Base-by-base conservation (phyloP, 2,888 invertebrate genomes). In the Ischnura elegans region DNA sequence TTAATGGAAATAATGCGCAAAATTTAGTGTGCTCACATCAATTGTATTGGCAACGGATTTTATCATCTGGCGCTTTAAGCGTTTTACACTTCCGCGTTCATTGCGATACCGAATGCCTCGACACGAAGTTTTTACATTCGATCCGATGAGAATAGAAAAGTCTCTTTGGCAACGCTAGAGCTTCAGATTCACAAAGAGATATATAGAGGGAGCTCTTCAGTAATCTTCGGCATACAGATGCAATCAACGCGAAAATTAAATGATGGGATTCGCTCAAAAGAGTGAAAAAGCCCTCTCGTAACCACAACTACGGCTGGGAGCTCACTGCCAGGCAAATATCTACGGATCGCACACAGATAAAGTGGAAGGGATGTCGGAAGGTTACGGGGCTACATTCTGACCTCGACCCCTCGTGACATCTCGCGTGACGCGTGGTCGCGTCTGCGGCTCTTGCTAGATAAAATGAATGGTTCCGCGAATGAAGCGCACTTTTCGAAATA, bases 291-390 rank as follows among this genome's bases (percentile, higher is more conserved):
- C 76, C 76, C 76, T 76, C 76, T 76, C 76, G 29, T 36, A 10
- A 13, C 51, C 51, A 51, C 36, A 29, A 76, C 76, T 76, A 29
- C 76, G 16, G 76, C 36, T 76, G 10, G 76, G 76, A 36, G 13
- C 76, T 76, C 76, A 36, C 36, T 76, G 76, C 76, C 76, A 76
- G 76, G 36, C 76, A 29, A 76, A 76, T 29, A 76, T 76, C 76
- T 36, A 36, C 76, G 76, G 76, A 76, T 47, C 5, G 47, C 13
- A 47, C 47, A 29, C 66, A 76, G 76, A 76, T 76, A 76, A n/a
- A 76, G 29, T 51, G 8, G 29, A 36, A 36, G 36, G 76, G 76
- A 76, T 29, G 29, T 29, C 3, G 76, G 36, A 61, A 76, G 36
- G 36, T 76, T 76, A 36, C 76, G 76, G 25, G 29, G 36, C 76